Percentiles rank a stretch among this genome's conserved stretches.
Conservation (phyloP, 2,113 vertebrate species). For the Ameiurus melas region DNA sequence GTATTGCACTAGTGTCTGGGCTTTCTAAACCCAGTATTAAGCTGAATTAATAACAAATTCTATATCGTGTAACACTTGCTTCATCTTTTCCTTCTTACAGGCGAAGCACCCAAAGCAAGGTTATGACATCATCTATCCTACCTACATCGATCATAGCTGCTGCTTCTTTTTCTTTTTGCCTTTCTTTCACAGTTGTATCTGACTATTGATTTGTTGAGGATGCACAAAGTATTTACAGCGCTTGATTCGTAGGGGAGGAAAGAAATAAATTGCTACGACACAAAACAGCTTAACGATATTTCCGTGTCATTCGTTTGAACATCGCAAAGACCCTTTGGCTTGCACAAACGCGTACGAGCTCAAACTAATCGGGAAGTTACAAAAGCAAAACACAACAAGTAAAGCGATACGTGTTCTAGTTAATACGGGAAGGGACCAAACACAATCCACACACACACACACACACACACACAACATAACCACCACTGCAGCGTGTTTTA, state of each 20-base stretch:
- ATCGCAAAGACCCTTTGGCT: neutral
- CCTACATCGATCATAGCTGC: slow-evolving; percentile 16
- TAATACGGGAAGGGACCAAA: slow-evolving; percentile 36
- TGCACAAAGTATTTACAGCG: slow-evolving; percentile 42
- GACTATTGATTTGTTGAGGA: slow-evolving; percentile 17
- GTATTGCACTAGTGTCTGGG: slow-evolving; percentile 58
- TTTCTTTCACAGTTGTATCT: slow-evolving; percentile 44
- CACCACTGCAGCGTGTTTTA: slow-evolving; percentile 24
- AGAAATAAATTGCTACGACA: neutral
- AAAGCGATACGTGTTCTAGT: slow-evolving; percentile 35
- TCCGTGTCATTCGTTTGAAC: neutral
- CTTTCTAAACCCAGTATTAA: slow-evolving; percentile 37
- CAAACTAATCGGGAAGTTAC: neutral
- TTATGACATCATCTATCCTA: slow-evolving; percentile 16
- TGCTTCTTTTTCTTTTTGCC: slow-evolving; percentile 4
- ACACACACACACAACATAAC: too few species aligned
- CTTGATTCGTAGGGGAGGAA: neutral
- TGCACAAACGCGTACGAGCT: neutral
- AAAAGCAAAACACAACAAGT: slow-evolving; percentile 20
- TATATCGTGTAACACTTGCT: slow-evolving; percentile 44
- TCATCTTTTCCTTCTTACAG: slow-evolving; percentile 21
- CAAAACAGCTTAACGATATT: neutral
- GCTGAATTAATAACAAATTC: slow-evolving; percentile 46
- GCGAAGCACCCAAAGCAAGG: slow-evolving; percentile 37
- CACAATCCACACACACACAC: slow-evolving; percentile 23